These are phyloP conservation scores for Electrona antarctica DNA, from an alignment of 2,113 vertebrate genomes.

Conservation along the genomic window DNA sequence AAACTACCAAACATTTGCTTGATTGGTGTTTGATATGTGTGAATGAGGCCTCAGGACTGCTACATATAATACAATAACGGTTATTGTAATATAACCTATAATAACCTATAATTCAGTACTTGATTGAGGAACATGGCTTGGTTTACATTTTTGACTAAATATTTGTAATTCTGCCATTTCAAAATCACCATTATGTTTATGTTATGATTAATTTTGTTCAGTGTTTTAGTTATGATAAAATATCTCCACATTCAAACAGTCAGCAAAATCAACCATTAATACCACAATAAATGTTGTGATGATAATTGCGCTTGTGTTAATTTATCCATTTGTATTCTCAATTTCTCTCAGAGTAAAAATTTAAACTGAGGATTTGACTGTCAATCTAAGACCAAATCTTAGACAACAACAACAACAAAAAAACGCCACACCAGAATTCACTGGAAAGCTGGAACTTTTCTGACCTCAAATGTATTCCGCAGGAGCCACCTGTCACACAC, in stretches of 20 bases:
- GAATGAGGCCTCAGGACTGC: no score
- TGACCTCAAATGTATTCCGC: slow-evolving; percentile 56
- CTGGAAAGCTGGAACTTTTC: slow-evolving; percentile 22
- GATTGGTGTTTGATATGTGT: no score
- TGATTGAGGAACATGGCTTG: neutral
- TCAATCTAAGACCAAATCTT: no score
- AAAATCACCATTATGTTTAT: no score
- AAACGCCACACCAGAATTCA: slow-evolving; percentile 28
- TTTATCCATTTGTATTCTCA: neutral
- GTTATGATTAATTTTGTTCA: no score
- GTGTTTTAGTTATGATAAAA: no score
- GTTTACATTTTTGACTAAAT: neutral
- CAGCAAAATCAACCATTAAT: neutral
- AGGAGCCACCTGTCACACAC: slow-evolving; percentile 27
- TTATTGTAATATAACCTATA: no score
- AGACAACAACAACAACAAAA: neutral
- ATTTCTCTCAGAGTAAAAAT: neutral
- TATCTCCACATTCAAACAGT: neutral
- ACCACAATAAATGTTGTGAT: no score
- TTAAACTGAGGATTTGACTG: no score
- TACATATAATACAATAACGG: neutral
- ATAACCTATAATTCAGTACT: neutral
- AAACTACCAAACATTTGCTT: no score
- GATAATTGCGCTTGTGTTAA: no score
- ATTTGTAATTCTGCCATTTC: neutral